A percentile compares a stretch with the other conserved stretches of the same genome.
These are phyloP conservation scores for Leptinotarsa lineolata DNA, from an alignment of 1,140 invertebrate species.

Conservation along the genomic window DNA sequence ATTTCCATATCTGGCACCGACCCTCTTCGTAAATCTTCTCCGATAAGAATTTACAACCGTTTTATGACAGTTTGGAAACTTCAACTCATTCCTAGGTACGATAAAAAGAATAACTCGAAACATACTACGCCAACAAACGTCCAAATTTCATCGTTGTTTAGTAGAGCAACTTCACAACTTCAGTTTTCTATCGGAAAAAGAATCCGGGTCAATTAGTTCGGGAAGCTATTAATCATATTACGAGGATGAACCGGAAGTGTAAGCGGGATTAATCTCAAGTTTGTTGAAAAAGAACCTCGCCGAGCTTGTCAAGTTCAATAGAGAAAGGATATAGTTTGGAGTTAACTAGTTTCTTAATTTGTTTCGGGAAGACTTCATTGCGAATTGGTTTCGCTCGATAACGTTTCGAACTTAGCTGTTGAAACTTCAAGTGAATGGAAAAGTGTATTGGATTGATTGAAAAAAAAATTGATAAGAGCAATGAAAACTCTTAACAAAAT, in stretches of 20 bases:
- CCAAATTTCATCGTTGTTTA: not conserved
- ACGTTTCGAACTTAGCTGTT: no score
- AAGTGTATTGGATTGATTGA: no score
- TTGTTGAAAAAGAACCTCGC: constrained; percentile 17
- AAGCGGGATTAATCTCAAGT: constrained; percentile 25
- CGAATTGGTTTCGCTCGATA: no score
- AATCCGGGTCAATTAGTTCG: constrained; percentile 9
- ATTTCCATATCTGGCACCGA: not conserved
- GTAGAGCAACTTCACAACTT: not conserved
- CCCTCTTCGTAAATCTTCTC: constrained; percentile 7
- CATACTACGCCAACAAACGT: not conserved
- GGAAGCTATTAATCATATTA: constrained; percentile 25
- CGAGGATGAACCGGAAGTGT: constrained; percentile 17
- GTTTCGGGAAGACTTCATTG: not conserved
- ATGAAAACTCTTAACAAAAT: no score
- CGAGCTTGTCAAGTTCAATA: constrained; percentile 24
- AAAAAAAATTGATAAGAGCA: no score
- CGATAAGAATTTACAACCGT: constrained; percentile 18
- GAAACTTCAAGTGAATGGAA: no score
- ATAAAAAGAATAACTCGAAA: constrained; percentile 11
- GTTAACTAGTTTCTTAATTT: not conserved
- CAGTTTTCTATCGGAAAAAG: not conserved
- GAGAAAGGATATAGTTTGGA: not conserved
- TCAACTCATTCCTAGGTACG: constrained; percentile 14
- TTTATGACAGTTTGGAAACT: constrained; percentile 24